Base-by-base conservation (phyloP, 2,113 vertebrate species). In the Oncorhynchus clarkii region DNA sequence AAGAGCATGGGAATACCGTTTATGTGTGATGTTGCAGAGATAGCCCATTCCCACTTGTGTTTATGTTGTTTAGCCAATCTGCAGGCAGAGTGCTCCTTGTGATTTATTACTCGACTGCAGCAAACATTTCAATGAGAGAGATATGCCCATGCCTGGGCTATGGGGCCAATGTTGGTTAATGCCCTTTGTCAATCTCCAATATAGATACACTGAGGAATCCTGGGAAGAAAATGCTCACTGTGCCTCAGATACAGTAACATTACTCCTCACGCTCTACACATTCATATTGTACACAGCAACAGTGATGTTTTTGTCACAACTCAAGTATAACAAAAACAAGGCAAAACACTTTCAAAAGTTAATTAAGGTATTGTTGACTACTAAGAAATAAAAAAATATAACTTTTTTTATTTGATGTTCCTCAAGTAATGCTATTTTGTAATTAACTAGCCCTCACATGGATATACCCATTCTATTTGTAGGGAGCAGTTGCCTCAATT, bases 91-190 rank as follows among this genome's bases (percentile, higher is more conserved):
- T 71, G 82, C 80, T 81, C 67, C 66, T 54, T 45, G 74, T 77
- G n/a, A 88, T 83, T 81, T 80, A 84, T 88, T 79, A 79, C 80
- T 75, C 71, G 69, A 81, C 81, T 81, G 74, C 75, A 76, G 83
- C 79, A 87, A 85, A 85, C 78, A 82, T 83, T 85, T 85, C 74
- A 83, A 75, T 82, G 82, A 80, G 80, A 81, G 82, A 83, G 79
- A 81, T 79, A 86, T 86, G 79, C 74, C 80, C 76, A 84, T 81
- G 84, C 76, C 48, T 60, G 78, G 80, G 66, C 80, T 71, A 76
- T 60, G 69, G 71, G 62, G 62, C 71, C 71, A 62, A 66, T 82
- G 73, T 65, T 82, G 82, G 84, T 86, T 84, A 88, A 88, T 84
- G 78, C 80, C 57, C 64, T 69, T 20, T 84, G 84, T 81, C 82